Base-by-base conservation (phyloP, 2,888 invertebrate genomes). In the Bombylius major region DNA sequence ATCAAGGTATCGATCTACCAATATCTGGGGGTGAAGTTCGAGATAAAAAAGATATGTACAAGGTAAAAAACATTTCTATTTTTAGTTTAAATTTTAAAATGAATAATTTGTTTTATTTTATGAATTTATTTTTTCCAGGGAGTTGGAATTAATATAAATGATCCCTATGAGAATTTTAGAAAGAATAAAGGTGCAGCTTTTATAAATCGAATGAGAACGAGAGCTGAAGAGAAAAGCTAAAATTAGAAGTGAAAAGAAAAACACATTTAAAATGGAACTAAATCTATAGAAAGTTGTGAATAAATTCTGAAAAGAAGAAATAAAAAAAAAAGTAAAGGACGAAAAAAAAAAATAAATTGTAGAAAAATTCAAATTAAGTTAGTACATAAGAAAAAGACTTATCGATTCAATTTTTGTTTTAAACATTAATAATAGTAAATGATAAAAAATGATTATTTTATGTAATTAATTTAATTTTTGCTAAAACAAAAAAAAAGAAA, bases 161-260 rank as follows among this genome's bases (percentile, higher is more conserved):
- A 97, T 77, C 96, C 96, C 0, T 97, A 95, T 69, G 97, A 97
- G 76, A 93, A 92, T 76, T 97, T 96, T 76, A 82, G 97, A 64
- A 97, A 97, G 77, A 92, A 89, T 75, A 93, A 93, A 76, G 93
- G 93, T 58, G 91, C 92, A 67, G 92, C 93, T 63, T 94, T 93
- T 78, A 93, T 94, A 60, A 90, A 91, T 60, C 79, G 94, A 66
- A 94, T 94, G 93, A 89, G 92, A 71, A 89, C 91, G 49, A 79
- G 93, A 69, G 89, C 89, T 23, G 85, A 93, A 62, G 89, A 89
- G 69, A 76, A 82, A 63, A 72, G 65, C 54, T 65, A 64, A 63
- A 58, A 50, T 8, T 14, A 39, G 3, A 39, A 39, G 8, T 3
- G 11, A 39, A 39, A 39, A 23, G 3, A 23, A 23, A 23, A n/a